A percentile compares a stretch with the other conserved stretches of the same genome.
Conservation (phyloP, 2,888 invertebrate species). For the Apodemia mormo region DNA sequence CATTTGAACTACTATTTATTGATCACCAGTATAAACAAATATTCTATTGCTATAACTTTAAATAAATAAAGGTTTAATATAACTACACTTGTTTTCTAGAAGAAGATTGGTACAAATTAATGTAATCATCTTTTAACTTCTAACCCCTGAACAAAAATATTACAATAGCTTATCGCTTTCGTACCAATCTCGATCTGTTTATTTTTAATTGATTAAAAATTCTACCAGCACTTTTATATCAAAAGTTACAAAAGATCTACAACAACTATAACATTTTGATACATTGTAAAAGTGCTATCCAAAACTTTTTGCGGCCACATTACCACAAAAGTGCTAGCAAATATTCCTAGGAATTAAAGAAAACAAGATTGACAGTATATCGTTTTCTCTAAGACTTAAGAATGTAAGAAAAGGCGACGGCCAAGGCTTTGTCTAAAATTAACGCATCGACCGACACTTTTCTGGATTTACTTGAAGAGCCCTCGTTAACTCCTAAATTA, state of each 20-base stretch:
- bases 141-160: constrained; percentile 49
- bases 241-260: constrained; percentile 79
- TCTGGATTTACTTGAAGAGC: constrained; percentile 59
- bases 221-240: constrained; percentile 79
- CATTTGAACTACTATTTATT: constrained; percentile 48
- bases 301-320: constrained; percentile 68
- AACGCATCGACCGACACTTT: constrained; percentile 65
- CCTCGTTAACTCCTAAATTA: constrained; percentile 74
- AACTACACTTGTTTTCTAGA: constrained; percentile 73
- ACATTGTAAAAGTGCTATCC: constrained; percentile 71
- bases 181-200: constrained; percentile 72
- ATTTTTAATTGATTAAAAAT: constrained; percentile 46
- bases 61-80: constrained; percentile 77
- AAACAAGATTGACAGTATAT: constrained; percentile 63
- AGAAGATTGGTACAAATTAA: constrained; percentile 76
- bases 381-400: constrained; percentile 71
- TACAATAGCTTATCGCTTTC: constrained; percentile 69
- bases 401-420: constrained; percentile 61
- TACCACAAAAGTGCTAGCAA: constrained; percentile 66
- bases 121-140: constrained; percentile 54
- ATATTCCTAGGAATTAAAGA: constrained; percentile 62
- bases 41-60: constrained; percentile 72
- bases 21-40: constrained; percentile 52
- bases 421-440: constrained; percentile 51
- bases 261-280: constrained; percentile 59